Evolutionary conservation across 2,797 vertebrate species (phyloP), one percentile per base, ranked within the genome.

Genomic region (Cetoscarus ocellatus): DNA sequence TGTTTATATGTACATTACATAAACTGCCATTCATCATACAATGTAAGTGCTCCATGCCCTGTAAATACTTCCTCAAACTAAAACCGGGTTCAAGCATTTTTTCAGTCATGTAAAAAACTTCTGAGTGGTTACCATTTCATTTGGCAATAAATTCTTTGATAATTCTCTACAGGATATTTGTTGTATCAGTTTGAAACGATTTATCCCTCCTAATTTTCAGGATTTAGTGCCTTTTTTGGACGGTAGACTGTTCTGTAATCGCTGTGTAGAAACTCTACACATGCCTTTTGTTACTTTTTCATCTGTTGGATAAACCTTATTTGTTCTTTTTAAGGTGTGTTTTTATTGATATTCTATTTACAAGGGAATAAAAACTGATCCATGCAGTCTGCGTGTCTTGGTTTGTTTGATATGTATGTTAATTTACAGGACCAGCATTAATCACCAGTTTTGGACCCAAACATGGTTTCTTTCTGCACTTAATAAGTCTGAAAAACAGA

Each of bases 161-260:
- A 65, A 89, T 88, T 88, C 75, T 88, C 85, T 85, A 84, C 91
- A 85, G 86, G 87, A 92, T 57, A 74, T 81, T 84, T 88, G 85
- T 92, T 90, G 67, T 89, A 88, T 92, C 83, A 77, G 75, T 87
- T 91, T 87, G 79, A 96, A 92, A 92, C 79, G 54, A 70, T 78
- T 65, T 75, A 49, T 40, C 77, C 61, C 70, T 60, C 68, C 92
- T 95, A 7, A 39, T 83, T 96, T 93, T 98, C 96, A 96, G 95
- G 95, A 97, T 98, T 94, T 98, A 98, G 97, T 99, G 97, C 98
- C 98, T 99, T 98, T 93, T 95, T 98, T 98, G 97, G 97, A 99
- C 96, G 94, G 97, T 98, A 98, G 97, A 99, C 98, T 98, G 97
- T 98, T 98, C 96, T 96, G 96, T 98, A 96, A 97, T 94, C 88